These are phyloP conservation scores for Dromaius novaehollandiae DNA, from an alignment of 2,113 vertebrate species.

Conservation along the genomic window DNA sequence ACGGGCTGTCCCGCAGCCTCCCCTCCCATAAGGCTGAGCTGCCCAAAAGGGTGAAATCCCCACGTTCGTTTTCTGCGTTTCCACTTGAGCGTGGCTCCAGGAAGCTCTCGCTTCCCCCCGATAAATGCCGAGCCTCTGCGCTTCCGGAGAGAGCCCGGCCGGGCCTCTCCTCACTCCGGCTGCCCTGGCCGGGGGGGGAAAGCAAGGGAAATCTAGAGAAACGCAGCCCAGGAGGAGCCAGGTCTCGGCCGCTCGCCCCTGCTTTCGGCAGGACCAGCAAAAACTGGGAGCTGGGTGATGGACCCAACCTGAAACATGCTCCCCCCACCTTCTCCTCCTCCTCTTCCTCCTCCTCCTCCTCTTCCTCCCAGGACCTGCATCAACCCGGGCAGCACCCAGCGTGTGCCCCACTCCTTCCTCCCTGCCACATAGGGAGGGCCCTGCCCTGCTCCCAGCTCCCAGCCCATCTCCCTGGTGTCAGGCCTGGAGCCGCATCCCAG, in stretches of 20 bases:
- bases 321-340: background rate
- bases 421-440: rapidly evolving
- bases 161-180: background rate
- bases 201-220: background rate
- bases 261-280: background rate
- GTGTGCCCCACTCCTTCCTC: background rate
- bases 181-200: background rate
- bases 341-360: background rate
- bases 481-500: background rate
- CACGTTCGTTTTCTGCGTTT: rapidly evolving
- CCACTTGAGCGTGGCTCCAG: background rate
- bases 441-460: background rate
- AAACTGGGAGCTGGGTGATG: background rate
- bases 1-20: background rate
- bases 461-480: background rate
- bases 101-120: background rate
- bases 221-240: rapidly evolving
- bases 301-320: background rate
- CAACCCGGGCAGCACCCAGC: background rate
- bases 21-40: background rate
- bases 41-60: background rate
- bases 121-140: rapidly evolving
- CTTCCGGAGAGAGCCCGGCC: background rate
- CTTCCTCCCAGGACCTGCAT: background rate
- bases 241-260: too few relatives aligned